These are phyloP conservation scores for Druceiella hillmani DNA, from an alignment of 2,888 invertebrate genomes.

Conservation along the genomic window DNA sequence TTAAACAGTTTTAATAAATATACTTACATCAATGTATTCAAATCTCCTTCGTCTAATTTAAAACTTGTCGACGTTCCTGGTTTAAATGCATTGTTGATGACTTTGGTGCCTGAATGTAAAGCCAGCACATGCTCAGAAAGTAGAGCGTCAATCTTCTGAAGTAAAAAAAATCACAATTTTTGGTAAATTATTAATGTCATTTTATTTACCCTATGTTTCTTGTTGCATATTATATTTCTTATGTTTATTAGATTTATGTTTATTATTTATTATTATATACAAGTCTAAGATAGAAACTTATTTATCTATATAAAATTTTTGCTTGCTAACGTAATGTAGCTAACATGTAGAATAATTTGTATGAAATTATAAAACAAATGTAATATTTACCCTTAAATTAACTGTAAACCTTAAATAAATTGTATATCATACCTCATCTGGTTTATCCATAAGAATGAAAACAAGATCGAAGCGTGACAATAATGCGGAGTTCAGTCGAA, in stretches of 20 bases:
- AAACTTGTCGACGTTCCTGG: too few species aligned
- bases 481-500: slow-evolving; percentile 79
- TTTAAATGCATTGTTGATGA: slow-evolving; percentile 28
- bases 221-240: too few species aligned
- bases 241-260: too few species aligned
- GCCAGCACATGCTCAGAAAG: slow-evolving; percentile 81
- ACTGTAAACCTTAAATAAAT: slow-evolving; percentile 7
- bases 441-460: slow-evolving; percentile 83
- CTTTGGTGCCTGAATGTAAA: slow-evolving; percentile 54
- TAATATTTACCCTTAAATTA: background rate
- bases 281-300: too few species aligned
- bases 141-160: slow-evolving; percentile 66
- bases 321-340: slow-evolving; percentile 12
- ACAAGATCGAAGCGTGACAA: slow-evolving; percentile 90
- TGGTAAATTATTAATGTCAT: background rate
- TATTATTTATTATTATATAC: too few species aligned
- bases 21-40: too few species aligned
- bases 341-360: slow-evolving; percentile 7
- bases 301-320: too few species aligned
- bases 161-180: slow-evolving; percentile 23
- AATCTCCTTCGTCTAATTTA: too few species aligned
- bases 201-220: too few species aligned
- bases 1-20: too few species aligned
- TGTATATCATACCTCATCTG: slow-evolving; percentile 60
- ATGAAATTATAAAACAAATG: background rate